Evolutionary conservation across 1,140 invertebrate genomes (phyloP).

Genomic region (Micrasema longulum): DNA sequence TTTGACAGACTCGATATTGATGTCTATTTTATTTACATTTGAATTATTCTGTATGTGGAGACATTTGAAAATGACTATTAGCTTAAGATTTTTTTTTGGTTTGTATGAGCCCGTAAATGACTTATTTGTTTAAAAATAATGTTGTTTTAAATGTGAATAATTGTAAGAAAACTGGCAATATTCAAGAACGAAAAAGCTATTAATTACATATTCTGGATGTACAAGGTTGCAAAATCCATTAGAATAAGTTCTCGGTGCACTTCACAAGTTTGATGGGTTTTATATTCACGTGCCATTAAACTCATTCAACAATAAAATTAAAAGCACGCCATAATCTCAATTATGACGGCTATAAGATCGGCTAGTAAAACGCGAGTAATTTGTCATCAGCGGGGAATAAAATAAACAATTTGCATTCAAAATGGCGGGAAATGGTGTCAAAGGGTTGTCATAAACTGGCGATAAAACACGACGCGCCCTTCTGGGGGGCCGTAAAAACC

Average conservation of each 20-base stretch:
- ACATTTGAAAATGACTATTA: background rate
- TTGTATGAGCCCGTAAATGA: too few relatives aligned
- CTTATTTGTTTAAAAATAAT: background rate
- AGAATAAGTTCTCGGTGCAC: background rate
- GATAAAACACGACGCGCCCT: slow-evolving; percentile 28
- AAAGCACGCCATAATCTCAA: slow-evolving; percentile 11
- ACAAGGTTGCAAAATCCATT: background rate
- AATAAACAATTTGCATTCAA: slow-evolving; percentile 38
- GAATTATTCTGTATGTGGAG: too few relatives aligned
- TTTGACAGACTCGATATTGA: too few relatives aligned
- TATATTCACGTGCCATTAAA: background rate
- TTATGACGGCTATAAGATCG: slow-evolving; percentile 12
- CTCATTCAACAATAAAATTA: background rate
- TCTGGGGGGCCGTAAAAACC: slow-evolving; percentile 20
- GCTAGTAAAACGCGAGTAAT: slow-evolving; percentile 18
- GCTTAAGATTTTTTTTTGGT: too few relatives aligned
- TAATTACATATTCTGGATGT: background rate
- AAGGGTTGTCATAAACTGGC: slow-evolving; percentile 36
- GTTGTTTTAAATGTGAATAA: background rate
- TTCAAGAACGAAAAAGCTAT: background rate
- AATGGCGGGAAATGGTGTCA: slow-evolving; percentile 30
- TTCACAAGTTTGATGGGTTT: background rate
- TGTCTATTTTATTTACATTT: too few relatives aligned
- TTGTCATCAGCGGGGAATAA: slow-evolving; percentile 32
- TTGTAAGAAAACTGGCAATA: background rate